phyloP scores from a whole-genome alignment of 1,140 invertebrate genomes.

The Trachymyrmex cornetzi region DNA sequence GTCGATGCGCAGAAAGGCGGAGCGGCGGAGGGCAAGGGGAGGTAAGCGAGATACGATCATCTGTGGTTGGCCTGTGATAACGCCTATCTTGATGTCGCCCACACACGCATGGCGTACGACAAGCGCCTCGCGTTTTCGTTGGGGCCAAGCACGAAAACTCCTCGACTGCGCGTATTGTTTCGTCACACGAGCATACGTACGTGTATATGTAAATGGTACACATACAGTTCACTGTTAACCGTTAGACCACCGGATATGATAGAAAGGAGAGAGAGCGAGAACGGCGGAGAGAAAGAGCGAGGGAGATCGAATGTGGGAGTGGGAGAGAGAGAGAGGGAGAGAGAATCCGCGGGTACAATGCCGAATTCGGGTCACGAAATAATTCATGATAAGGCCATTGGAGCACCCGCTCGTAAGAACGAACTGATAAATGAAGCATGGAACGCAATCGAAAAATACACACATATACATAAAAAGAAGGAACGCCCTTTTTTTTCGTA shows the following conservation, averaged over 20 bases:
- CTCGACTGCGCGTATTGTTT: constrained; percentile 67
- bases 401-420: constrained; percentile 63
- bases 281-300: not conserved
- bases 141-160: constrained; percentile 44
- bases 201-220: constrained; percentile 14
- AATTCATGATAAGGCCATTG: constrained; percentile 77
- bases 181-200: constrained; percentile 23
- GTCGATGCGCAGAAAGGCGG: constrained; percentile 38
- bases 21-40: not conserved
- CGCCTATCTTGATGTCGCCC: constrained; percentile 57
- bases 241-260: constrained; percentile 71
- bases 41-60: constrained; percentile 50
- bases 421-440: constrained; percentile 71
- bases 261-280: constrained; percentile 24
- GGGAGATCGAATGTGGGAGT: not conserved
- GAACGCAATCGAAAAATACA: constrained; percentile 25
- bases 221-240: constrained; percentile 45
- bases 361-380: constrained; percentile 80
- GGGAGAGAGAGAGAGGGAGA: not conserved
- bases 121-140: constrained; percentile 49
- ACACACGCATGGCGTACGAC: constrained; percentile 3
- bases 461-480: not conserved
- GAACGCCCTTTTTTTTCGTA: constrained; percentile 15
- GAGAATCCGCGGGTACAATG: constrained; percentile 60
- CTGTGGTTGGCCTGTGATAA: constrained; percentile 59